These are phyloP conservation scores for Mesocricetus auratus DNA, from an alignment of 2,113 vertebrate genomes.

Conservation along the genomic window DNA sequence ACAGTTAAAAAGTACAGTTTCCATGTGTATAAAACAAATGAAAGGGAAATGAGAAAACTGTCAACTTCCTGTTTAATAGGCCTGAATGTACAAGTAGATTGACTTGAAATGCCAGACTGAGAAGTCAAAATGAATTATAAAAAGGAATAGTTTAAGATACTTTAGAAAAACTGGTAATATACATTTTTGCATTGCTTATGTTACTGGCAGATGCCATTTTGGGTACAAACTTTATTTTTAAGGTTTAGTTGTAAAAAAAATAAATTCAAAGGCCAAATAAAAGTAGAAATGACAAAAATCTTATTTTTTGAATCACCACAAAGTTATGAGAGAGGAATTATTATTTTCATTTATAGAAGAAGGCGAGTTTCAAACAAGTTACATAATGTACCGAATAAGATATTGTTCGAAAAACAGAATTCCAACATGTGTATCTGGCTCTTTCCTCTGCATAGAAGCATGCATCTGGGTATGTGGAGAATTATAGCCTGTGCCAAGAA, in stretches of 20 bases:
- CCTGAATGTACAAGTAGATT: not conserved
- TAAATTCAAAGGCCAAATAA: slow-evolving; percentile 3
- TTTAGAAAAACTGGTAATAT: slow-evolving; percentile 18
- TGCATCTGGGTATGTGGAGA: not conserved
- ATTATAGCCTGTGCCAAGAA: not conserved
- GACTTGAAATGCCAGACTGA: not conserved
- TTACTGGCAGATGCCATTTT: not conserved
- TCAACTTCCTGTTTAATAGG: not conserved
- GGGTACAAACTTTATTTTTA: not conserved
- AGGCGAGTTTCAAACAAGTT: not conserved
- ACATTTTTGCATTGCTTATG: not conserved
- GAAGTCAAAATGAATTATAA: slow-evolving; percentile 26
- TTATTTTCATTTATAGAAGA: not conserved
- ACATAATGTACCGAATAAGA: not conserved
- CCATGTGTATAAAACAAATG: slow-evolving; percentile 49
- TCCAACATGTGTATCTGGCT: not conserved
- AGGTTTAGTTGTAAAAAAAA: not conserved
- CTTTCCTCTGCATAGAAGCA: slow-evolving; percentile 1
- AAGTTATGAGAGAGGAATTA: not conserved
- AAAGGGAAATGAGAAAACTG: slow-evolving; percentile 34
- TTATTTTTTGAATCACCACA: not conserved
- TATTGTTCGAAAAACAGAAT: not conserved
- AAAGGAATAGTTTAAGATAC: not conserved
- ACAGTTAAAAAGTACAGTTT: not conserved
- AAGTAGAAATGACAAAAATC: slow-evolving; percentile 16